A percentile compares a stretch with the other conserved stretches of the same genome.
Conservation (phyloP, 2,888 invertebrate genomes). For the Tuta absoluta region DNA sequence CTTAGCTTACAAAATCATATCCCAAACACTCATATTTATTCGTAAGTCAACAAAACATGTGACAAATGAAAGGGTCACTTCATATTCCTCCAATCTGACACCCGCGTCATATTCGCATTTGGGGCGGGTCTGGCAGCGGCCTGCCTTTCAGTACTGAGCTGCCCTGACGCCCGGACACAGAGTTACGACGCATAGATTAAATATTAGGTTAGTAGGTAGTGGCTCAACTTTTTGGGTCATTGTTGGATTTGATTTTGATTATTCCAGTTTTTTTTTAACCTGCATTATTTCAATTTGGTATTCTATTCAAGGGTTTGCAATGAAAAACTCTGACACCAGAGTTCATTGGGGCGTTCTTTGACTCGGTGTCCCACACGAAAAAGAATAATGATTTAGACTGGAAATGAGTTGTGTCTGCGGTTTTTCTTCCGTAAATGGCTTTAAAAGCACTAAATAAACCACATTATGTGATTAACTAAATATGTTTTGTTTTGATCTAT, state of each 20-base stretch:
- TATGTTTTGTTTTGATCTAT: too few species aligned
- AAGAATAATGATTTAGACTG: too few species aligned
- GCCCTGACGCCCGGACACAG: neutral
- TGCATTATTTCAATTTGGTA: neutral
- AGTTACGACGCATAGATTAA: constrained; percentile 15
- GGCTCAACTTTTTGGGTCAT: neutral
- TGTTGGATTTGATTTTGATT: neutral
- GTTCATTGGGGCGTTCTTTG: too few species aligned
- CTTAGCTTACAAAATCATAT: neutral
- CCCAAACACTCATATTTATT: neutral
- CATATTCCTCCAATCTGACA: constrained; percentile 8
- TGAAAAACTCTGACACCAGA: too few species aligned
- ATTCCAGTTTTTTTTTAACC: neutral
- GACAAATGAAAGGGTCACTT: constrained; percentile 20
- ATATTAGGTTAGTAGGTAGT: constrained; percentile 4
- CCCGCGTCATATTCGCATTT: constrained; percentile 3
- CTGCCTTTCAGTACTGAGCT: constrained; percentile 8
- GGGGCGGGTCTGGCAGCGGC: neutral
- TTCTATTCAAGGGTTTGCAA: too few species aligned
- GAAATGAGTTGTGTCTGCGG: too few species aligned
- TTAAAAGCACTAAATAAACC: too few species aligned
- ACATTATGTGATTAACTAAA: too few species aligned
- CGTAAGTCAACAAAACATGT: constrained; percentile 17
- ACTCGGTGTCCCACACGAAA: too few species aligned
- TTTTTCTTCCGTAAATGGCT: too few species aligned